Evolutionary conservation across 2,113 vertebrate species (phyloP).

Genomic region (Calidris pugnax): DNA sequence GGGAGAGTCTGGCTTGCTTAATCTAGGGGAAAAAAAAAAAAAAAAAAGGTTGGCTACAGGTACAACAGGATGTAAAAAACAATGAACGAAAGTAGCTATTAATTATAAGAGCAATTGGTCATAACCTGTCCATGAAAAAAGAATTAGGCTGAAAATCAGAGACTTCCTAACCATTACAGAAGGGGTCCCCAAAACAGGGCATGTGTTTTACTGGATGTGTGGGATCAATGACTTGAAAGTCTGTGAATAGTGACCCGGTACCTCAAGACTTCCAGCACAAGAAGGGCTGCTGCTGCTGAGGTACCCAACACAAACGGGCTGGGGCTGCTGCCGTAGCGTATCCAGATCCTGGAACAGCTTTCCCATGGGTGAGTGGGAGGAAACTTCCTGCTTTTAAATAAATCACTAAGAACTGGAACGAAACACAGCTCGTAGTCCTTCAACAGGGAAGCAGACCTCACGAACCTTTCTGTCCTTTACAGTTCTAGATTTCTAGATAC

Average conservation of each 20-base stretch:
- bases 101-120: not conserved
- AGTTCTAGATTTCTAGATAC: not conserved
- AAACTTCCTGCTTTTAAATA: constrained; percentile 22
- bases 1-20: not conserved
- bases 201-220: not conserved
- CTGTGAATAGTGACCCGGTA: not conserved
- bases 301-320: not conserved
- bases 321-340: not conserved
- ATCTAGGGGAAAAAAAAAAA: not conserved
- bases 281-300: not conserved
- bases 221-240: rapidly evolving
- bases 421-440: not conserved
- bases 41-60: not conserved
- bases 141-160: not conserved
- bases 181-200: not conserved
- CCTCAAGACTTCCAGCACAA: not conserved
- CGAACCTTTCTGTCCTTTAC: not conserved
- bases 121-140: not conserved
- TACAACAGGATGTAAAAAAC: not conserved
- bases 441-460: not conserved
- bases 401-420: not conserved
- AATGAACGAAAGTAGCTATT: not conserved
- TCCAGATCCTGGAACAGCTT: not conserved
- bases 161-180: not conserved
- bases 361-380: constrained; percentile 11